phyloP scores from a whole-genome alignment of 1,140 invertebrate species.

The Sitobion miscanthi region DNA sequence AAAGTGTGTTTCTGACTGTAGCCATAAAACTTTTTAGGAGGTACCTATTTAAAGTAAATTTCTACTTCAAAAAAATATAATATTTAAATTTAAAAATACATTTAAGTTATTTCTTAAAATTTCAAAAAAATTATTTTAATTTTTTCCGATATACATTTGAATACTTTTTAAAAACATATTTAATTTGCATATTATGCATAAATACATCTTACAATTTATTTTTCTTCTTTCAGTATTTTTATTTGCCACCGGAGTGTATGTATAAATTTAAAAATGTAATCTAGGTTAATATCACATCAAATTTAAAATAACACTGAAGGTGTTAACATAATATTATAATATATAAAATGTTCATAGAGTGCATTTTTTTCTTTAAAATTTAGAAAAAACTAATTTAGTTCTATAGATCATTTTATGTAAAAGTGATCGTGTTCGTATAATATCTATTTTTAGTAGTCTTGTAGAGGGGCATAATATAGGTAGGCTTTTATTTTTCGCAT shows the following conservation, averaged over 20 bases:
- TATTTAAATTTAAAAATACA: no score
- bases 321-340: no score
- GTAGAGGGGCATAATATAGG: no score
- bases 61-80: not conserved
- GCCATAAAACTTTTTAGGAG: not conserved
- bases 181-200: not conserved
- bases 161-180: not conserved
- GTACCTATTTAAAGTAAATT: not conserved
- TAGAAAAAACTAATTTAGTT: not conserved
- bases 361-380: not conserved
- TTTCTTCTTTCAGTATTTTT: not conserved
- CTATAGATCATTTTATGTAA: not conserved
- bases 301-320: not conserved
- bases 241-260: not conserved
- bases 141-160: not conserved
- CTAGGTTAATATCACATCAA: not conserved
- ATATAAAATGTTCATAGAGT: no score
- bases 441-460: not conserved
- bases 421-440: not conserved
- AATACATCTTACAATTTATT: not conserved
- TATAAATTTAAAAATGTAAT: not conserved
- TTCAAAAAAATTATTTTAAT: not conserved
- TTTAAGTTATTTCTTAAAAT: not conserved
- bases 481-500: conserved; percentile 27
- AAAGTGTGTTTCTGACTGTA: not conserved